These are phyloP conservation scores for Botia kubotai DNA, from an alignment of 2,797 vertebrate genomes.

Conservation along the genomic window DNA sequence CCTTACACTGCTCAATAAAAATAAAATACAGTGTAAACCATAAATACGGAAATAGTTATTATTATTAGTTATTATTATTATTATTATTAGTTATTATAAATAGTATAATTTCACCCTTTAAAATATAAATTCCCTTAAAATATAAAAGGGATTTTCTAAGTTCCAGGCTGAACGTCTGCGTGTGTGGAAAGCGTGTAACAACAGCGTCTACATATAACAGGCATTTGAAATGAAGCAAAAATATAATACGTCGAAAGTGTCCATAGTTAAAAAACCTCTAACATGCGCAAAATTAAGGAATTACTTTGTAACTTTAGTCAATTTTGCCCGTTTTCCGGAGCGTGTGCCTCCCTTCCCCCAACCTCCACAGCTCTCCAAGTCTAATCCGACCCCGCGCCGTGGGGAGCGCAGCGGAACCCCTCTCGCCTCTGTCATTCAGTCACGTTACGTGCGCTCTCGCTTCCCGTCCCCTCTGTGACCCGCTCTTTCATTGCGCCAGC, in stretches of 20 bases:
- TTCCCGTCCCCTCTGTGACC: conserved; percentile 57
- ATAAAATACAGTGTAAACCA: neutral
- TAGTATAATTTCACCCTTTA: too few species aligned
- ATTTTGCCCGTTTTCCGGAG: conserved; percentile 21
- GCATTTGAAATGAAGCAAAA: too few species aligned
- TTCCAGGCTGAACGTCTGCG: too few species aligned
- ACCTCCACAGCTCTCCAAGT: conserved; percentile 28
- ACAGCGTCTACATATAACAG: too few species aligned
- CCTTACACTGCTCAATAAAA: neutral
- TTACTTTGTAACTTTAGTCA: conserved; percentile 21
- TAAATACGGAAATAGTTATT: neutral
- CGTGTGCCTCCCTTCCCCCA: conserved; percentile 39
- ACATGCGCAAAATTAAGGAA: neutral
- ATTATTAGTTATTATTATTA: too few species aligned
- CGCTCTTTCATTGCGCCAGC: conserved; percentile 44
- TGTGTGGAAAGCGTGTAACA: too few species aligned
- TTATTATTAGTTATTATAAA: too few species aligned
- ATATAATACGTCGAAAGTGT: too few species aligned
- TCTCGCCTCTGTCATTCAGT: conserved; percentile 28
- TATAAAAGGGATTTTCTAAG: too few species aligned
- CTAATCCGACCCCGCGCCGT: conserved; percentile 48
- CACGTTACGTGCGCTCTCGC: conserved; percentile 52
- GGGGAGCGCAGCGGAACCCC: conserved; percentile 27
- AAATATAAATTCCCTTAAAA: too few species aligned
- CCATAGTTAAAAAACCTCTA: too few species aligned